Conservation (phyloP, 2,888 invertebrate species). For the Cistogaster globosa region DNA sequence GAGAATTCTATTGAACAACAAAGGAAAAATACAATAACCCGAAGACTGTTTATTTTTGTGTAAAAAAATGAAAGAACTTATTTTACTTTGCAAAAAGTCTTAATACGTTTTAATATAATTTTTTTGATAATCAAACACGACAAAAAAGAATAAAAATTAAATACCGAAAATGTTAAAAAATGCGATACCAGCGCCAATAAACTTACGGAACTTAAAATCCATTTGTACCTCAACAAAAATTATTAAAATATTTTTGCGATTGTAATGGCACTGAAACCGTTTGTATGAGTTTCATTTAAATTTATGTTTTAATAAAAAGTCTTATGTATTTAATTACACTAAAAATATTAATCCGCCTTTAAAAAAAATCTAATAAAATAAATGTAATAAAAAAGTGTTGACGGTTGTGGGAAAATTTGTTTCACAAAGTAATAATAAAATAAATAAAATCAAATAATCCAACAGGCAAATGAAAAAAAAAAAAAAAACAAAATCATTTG, state of each 20-base stretch:
- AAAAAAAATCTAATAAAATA: neutral
- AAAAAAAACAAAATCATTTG: constrained; percentile 26
- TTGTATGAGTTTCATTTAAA: too few relatives aligned
- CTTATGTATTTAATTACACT: constrained; percentile 19
- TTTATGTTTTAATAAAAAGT: constrained; percentile 10
- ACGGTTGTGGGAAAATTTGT: constrained; percentile 69
- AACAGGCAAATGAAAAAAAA: constrained; percentile 33
- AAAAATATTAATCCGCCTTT: constrained; percentile 52
- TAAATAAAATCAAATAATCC: constrained; percentile 2
- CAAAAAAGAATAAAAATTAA: too few relatives aligned
- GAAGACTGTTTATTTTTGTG: too few relatives aligned
- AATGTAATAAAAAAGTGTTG: constrained; percentile 67
- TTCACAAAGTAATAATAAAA: constrained; percentile 8
- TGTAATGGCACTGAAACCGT: neutral
- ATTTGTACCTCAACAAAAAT: neutral
- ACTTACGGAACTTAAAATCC: neutral
- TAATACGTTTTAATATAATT: too few relatives aligned
- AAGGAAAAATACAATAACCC: too few relatives aligned
- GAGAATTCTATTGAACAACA: too few relatives aligned
- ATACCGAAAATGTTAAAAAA: too few relatives aligned
- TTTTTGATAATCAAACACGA: too few relatives aligned
- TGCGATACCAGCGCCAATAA: too few relatives aligned
- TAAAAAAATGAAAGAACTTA: too few relatives aligned
- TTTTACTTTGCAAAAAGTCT: too few relatives aligned
- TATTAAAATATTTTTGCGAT: neutral